A percentile compares a stretch with the other conserved stretches of the same genome.
phyloP scores from a whole-genome alignment of 2,113 vertebrate species.

The Anarrhichthys ocellatus region DNA sequence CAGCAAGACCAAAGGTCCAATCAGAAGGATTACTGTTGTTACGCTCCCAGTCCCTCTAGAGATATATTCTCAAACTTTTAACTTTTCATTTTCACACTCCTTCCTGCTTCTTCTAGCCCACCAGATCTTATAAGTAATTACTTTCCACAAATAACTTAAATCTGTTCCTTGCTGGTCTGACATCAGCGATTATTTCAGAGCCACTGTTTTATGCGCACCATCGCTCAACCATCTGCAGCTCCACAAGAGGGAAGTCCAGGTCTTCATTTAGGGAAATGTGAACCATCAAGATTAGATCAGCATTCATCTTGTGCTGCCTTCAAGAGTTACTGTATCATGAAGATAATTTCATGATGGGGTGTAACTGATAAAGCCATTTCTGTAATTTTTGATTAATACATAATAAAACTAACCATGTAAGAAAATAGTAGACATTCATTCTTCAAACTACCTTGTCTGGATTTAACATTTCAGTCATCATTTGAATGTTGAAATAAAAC shows the following conservation, averaged over 20 bases:
- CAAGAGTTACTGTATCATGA: not conserved
- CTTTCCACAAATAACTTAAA: conserved; percentile 24
- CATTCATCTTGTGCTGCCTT: not conserved
- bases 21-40: conserved; percentile 7
- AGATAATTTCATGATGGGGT: not conserved
- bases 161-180: conserved; percentile 26
- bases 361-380: not conserved
- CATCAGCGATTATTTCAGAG: conserved; percentile 32
- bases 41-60: not conserved
- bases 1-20: conserved; percentile 3
- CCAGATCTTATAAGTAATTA: conserved; percentile 11
- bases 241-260: not conserved
- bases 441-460: not conserved
- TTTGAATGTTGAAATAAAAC: not conserved
- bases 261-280: not conserved
- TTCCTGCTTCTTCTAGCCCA: conserved; percentile 13
- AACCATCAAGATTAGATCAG: not conserved
- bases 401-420: not conserved
- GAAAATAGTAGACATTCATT: not conserved
- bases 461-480: not conserved
- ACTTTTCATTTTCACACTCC: not conserved
- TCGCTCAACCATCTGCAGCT: conserved; percentile 14
- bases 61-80: conserved; percentile 20
- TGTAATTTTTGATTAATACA: not conserved
- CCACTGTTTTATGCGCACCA: not conserved